Evolutionary conservation across 2,888 invertebrate species (phyloP), one percentile per base, ranked within the genome.

Genomic region (Netelia inedita): DNA sequence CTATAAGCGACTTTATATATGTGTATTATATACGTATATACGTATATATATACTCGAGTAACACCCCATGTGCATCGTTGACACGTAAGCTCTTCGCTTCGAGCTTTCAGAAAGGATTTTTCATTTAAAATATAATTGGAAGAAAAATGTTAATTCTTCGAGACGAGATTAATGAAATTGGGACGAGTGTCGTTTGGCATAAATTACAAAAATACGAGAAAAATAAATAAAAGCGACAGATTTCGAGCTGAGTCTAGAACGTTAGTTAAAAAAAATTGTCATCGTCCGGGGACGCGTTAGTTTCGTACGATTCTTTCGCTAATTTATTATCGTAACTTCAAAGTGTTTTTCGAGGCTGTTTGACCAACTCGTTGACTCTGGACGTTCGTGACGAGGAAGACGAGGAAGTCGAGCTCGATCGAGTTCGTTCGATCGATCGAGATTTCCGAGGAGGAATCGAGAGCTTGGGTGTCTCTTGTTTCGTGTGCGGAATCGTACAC

Each of bases 351-450:
- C 35, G 35, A 35, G 35, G 35, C 35, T 6, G 35, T 5, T 35
- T 6, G 35, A 35, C 6, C 35, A 35, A 5, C 35, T 35, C 35
- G 35, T 35, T 35, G 0, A 0, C 35, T 6, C 35, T 3, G 6
- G 35, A 35, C 8, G 35, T 35, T 35, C 35, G 3, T 6, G 35
- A 35, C 35, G 5, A n/a, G 6, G 35, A 35, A 35, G 35, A 6
- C 35, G 35, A 35, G 35, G 35, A 35, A 35, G 35, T 35, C 46
- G 14, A 46, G 46, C 2, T 19, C 6, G 19, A 57, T 9, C 16
- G 57, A 46, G n/a, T 53, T 53, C 21, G 63, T 43, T 72, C 71
- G 72, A 79, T 71, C 43, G 71, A 79, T 79, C 14, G 35, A 63
- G 53, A 79, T 79, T 69, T 53, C 57, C 57, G 46, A 57, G 23